phyloP scores from a whole-genome alignment of 1,140 invertebrate species.

The Diplogasteroides magnus region DNA sequence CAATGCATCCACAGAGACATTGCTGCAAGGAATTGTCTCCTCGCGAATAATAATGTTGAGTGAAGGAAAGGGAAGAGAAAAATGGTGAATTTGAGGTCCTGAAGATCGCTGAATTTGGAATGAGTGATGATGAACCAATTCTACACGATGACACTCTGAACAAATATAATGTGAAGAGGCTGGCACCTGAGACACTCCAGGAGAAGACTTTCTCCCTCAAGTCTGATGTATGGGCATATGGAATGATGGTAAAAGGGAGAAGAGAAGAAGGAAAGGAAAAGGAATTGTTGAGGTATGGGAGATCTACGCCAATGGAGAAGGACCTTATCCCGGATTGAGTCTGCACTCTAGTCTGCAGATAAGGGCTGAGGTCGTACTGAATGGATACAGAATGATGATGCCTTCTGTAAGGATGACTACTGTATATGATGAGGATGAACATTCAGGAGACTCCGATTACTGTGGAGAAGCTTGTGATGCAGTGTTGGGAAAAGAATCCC shows the following conservation, averaged over 20 bases:
- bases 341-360: constrained; percentile 15
- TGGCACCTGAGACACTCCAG: constrained; percentile 33
- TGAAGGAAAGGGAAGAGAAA: too few species aligned
- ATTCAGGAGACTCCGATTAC: constrained; percentile 73
- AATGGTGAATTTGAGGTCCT: constrained; percentile 50
- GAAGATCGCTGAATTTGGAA: constrained; percentile 94
- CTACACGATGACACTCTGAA: constrained; percentile 93
- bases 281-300: constrained; percentile 24
- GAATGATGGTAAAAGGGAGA: constrained; percentile 10
- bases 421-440: background rate
- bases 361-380: constrained; percentile 61
- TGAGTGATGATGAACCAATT: constrained; percentile 83
- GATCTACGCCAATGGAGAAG: constrained; percentile 32
- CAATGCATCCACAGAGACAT: constrained; percentile 88
- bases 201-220: constrained; percentile 33
- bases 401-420: constrained; percentile 12
- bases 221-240: constrained; percentile 32
- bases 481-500: constrained; percentile 84
- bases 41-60: constrained; percentile 76
- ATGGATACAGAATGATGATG: constrained; percentile 62
- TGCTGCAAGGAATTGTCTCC: constrained; percentile 88
- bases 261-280: background rate
- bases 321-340: constrained; percentile 31
- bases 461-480: constrained; percentile 83
- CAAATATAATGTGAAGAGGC: constrained; percentile 64